A percentile compares a stretch with the other conserved stretches of the same genome.
phyloP scores from a whole-genome alignment of 2,797 vertebrate species.

The Enteromius anoplus region DNA sequence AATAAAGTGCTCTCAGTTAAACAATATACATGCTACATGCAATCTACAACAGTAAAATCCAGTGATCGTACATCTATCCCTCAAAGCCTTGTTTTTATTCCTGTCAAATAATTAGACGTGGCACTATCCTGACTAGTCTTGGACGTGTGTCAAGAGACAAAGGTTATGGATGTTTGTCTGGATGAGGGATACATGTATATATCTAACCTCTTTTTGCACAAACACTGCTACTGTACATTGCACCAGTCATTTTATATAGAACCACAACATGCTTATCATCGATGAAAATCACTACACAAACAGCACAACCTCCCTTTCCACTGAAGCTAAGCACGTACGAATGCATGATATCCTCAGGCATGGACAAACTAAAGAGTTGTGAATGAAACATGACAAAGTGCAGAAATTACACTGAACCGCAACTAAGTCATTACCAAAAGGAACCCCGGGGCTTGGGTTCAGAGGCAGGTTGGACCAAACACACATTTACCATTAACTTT shows the following conservation, averaged over 20 bases:
- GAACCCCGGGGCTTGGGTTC: conserved; percentile 9
- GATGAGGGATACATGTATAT: not conserved
- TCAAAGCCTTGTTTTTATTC: not conserved
- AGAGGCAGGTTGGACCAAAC: conserved; percentile 7
- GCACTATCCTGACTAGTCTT: not conserved
- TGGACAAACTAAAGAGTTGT: not conserved
- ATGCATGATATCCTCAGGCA: not conserved
- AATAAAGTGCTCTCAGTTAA: not conserved
- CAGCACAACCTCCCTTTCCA: not conserved
- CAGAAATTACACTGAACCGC: conserved; percentile 38
- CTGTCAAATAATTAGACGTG: not conserved
- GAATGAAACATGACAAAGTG: conserved; percentile 4
- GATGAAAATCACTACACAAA: conserved; percentile 31
- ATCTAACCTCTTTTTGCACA: not conserved
- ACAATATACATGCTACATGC: not conserved
- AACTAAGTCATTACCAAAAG: conserved; percentile 20
- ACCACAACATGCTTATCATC: not conserved
- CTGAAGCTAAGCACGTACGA: not conserved
- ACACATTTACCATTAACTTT: conserved; percentile 35
- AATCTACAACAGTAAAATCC: not conserved
- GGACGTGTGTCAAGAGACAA: not conserved
- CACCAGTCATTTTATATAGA: not conserved
- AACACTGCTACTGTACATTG: not conserved
- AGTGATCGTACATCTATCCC: not conserved
- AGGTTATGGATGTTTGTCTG: too few species aligned